These are phyloP conservation scores for Spheniscus humboldti DNA, from an alignment of 2,797 vertebrate species.

Conservation along the genomic window DNA sequence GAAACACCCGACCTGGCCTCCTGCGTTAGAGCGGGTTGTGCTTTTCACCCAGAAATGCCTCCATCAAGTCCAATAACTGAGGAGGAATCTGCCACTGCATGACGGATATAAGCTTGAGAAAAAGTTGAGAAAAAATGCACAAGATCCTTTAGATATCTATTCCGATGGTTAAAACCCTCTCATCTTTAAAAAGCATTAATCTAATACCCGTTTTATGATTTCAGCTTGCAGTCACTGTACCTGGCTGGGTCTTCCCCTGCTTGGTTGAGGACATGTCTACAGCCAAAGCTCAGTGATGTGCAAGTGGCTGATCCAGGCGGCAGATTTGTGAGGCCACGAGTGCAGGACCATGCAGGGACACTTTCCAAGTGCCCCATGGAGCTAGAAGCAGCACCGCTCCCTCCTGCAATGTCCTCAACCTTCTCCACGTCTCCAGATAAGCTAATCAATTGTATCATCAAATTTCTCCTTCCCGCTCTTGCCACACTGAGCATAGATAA, in stretches of 20 bases:
- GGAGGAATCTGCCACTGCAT: background rate
- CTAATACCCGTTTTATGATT: background rate
- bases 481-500: rapidly evolving
- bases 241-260: background rate
- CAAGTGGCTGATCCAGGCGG: background rate
- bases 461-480: background rate
- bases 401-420: background rate
- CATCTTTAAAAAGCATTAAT: background rate
- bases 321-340: rapidly evolving
- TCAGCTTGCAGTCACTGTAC: background rate
- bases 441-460: background rate
- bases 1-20: background rate
- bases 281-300: background rate
- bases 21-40: rapidly evolving
- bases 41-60: background rate
- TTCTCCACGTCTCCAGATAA: background rate
- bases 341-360: background rate
- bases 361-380: background rate
- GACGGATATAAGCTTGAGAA: rapidly evolving
- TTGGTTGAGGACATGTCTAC: background rate
- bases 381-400: background rate
- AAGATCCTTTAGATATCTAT: background rate
- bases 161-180: background rate
- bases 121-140: background rate
- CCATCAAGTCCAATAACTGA: background rate